Base-by-base conservation (phyloP, 2,888 invertebrate genomes). In the Pheosia gnoma region DNA sequence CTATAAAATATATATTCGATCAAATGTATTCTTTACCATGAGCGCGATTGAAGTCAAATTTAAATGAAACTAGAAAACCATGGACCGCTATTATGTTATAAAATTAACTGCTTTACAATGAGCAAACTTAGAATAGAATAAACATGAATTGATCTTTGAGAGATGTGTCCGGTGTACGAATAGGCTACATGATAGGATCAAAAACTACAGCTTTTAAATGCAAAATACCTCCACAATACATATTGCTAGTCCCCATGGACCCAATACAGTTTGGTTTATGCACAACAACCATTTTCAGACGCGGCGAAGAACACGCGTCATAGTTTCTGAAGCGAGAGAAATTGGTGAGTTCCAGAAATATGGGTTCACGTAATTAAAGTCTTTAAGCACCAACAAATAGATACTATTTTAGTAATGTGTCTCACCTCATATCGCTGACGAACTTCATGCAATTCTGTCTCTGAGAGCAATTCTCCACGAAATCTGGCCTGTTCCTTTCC, bases 401-500 rank as follows among this genome's bases (percentile, higher is more conserved):
- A 9, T 43, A 43, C 43, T 43, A 43, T 2, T 43, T 8, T 43
- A 38, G 47, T 49, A 62, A 45, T 25, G 54, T 45, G 53, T 41
- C 84, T 88, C 80, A 93, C 93, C 93, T 87, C 59, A 79, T 74
- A 68, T 91, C 88, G 65, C 83, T 87, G 36, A 92, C 84, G 55
- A 84, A 79, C 68, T 87, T 89, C 72, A 93, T 78, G 60, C 89
- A 90, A 58, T 85, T 82, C 67, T 91, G 93, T 8, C 93, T 82
- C 38, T 84, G 78, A 0, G 85, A 77, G 59, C 84, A 80, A 55
- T 84, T 90, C 61, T 88, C 84, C 4, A 96, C 92, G 83, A 97
- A 97, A 65, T 95, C 94, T 0, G 97, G 97, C 45, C 96, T 95
- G 73, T 96, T 96, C 67, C 85, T 93, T 70, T 94, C 93, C 75